These are phyloP conservation scores for Trachops cirrhosus DNA, from an alignment of 2,797 vertebrate species.

Conservation along the genomic window DNA sequence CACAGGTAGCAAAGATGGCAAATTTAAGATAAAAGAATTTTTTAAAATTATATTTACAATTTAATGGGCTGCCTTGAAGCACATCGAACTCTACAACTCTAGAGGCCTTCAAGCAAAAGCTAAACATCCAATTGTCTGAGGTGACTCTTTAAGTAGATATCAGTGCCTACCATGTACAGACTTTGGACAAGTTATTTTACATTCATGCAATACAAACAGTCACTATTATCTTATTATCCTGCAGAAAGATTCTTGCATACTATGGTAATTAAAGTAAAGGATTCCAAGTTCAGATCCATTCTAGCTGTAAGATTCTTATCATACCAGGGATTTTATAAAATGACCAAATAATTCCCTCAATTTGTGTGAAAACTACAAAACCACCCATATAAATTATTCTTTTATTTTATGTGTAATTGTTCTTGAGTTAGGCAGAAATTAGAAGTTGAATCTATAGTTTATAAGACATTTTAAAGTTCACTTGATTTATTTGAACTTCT, in stretches of 20 bases:
- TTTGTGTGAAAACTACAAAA: background rate
- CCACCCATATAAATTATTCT: background rate
- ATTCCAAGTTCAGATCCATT: background rate
- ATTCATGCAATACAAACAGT: background rate
- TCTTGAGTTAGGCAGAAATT: background rate
- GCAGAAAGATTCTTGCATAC: background rate
- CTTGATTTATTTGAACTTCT: background rate
- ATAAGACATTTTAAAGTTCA: background rate
- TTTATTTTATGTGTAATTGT: background rate
- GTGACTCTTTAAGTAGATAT: background rate
- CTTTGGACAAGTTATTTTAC: background rate
- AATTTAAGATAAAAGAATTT: background rate
- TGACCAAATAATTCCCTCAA: background rate
- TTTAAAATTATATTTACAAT: background rate
- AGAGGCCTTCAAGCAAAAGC: background rate
- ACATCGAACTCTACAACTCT: background rate
- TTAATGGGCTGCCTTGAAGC: background rate
- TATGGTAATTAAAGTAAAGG: background rate
- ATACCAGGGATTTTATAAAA: background rate
- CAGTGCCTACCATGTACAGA: background rate
- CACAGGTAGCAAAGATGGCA: background rate
- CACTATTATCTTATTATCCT: background rate
- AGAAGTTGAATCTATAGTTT: background rate
- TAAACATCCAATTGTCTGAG: background rate
- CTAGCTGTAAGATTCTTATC: background rate